Evolutionary conservation across 2,888 invertebrate genomes (phyloP).

Genomic region (Julus scanicus): DNA sequence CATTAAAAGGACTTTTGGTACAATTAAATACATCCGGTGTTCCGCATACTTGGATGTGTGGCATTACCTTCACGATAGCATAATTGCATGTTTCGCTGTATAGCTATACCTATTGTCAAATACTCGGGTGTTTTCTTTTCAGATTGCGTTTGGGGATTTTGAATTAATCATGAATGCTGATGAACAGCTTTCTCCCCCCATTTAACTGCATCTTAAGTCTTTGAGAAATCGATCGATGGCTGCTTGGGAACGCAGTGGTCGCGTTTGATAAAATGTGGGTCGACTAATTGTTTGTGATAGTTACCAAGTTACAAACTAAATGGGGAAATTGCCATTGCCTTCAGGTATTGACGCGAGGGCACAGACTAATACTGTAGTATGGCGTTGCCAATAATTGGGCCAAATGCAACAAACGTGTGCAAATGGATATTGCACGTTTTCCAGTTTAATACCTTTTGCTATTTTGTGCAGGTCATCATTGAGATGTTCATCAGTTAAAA

Average conservation of each 20-base stretch:
- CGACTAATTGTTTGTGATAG: slow-evolving; percentile 39
- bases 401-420: not conserved
- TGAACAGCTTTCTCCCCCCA: not conserved
- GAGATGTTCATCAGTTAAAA: not conserved
- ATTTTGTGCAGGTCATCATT: not conserved
- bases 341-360: slow-evolving; percentile 20
- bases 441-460: not conserved
- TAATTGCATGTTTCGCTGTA: not conserved
- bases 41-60: not conserved
- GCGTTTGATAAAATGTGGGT: slow-evolving; percentile 27
- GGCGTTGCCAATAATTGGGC: not conserved
- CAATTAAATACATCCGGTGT: no score
- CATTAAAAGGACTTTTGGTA: no score
- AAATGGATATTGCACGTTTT: not conserved
- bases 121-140: not conserved
- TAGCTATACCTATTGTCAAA: not conserved
- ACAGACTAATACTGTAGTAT: not conserved
- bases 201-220: not conserved
- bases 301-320: slow-evolving; percentile 26
- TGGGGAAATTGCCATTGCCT: slow-evolving; percentile 26
- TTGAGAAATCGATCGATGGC: slow-evolving; percentile 24
- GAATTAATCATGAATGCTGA: slow-evolving; percentile 19
- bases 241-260: slow-evolving; percentile 7
- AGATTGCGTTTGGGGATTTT: not conserved
- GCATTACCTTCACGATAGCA: not conserved